Base-by-base conservation (phyloP, 2,113 vertebrate genomes). In the Dissostichus mawsoni region DNA sequence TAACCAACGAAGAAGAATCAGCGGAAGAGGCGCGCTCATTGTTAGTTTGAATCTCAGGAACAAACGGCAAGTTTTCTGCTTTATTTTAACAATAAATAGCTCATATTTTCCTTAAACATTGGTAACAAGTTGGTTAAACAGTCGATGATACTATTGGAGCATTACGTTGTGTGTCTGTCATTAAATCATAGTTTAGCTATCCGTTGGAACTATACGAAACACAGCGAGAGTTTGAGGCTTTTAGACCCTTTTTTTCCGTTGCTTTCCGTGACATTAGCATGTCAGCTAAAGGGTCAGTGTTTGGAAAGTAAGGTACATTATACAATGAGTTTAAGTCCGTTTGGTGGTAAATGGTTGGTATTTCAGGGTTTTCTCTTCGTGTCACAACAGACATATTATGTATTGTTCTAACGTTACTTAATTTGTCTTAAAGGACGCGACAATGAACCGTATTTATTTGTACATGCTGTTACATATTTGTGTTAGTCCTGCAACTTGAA, bases 11-110 rank as follows among this genome's bases (percentile, higher is more conserved):
- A 57, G 55, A 12, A 64, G 76, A 83, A 77, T 74, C 81, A 81
- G 52, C 17, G 48, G 47, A 29, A 17, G 51, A 47, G 0, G 83
- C 81, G 89, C 82, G 83, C 68, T 48, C 58, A 11, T 3, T 1
- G 1, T 0, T 0, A 10, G 5, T 91, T 91, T 84, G 83, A 88
- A 64, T 47, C 11, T 76, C 16, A 47, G 41, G 48, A 23, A n/a
- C 8, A 18, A 69, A 0, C 4, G 82, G 87, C 89, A 64, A 1
- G 5, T 51, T 44, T 47, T 8, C 14, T 18, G 8, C 14, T 74
- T n/a, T 2, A 23, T 16, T 52, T 55, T 1, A 69, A 8, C 1
- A 10, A 11, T 48, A 29, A 53, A 1, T 0, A 2, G 0, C 0
- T 41, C 23, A 13, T 48, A 8, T 63, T 6, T 50, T 8, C 5